Evolutionary conservation across 2,113 vertebrate species (phyloP), one percentile per base, ranked within the genome.

Genomic region (Mus pahari): DNA sequence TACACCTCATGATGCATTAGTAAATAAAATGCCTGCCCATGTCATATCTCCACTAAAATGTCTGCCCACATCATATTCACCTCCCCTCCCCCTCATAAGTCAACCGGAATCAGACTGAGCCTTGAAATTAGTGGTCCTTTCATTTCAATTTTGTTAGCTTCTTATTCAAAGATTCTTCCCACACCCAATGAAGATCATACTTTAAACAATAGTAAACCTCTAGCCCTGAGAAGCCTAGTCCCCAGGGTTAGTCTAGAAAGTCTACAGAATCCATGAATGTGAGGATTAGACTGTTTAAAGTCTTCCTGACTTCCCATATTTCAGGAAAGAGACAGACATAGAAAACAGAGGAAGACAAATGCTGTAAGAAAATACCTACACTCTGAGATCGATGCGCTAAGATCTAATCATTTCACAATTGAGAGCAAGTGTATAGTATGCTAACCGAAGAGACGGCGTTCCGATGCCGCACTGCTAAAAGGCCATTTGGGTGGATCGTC

Each of bases 231-330:
- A 86, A 71, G 3, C 71, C 22, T 11, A 24, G 1, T 55, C 78
- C 36, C 36, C 12, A 68, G 11, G 19, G 13, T 81, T 73, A 92
- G 33, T 71, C 71, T 90, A 94, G 78, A 94, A 91, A 95, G 20
- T 16, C 24, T 50, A 71, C 17, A 73, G 55, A 84, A 28, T 75
- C 68, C 13, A n/a, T n/a, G 31, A 87, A 66, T 90, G 22, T 36
- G 7, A 79, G 14, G 4, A 31, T 28, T 86, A 84, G 20, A 89
- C 14, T 12, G 16, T 36, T 58, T 91, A 48, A 75, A 14, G 20
- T 48, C 79, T 74, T 90, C 48, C 77, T 71, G 86, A 84, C 16
- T 68, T 89, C 77, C 42, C 26, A 68, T 84, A 86, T 89, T 70
- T 75, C 1, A 17, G 36, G 4, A 71, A 5, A 3, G n/a, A 91